Conservation (phyloP, 2,888 invertebrate genomes). For the Heteromurus nitidus region DNA sequence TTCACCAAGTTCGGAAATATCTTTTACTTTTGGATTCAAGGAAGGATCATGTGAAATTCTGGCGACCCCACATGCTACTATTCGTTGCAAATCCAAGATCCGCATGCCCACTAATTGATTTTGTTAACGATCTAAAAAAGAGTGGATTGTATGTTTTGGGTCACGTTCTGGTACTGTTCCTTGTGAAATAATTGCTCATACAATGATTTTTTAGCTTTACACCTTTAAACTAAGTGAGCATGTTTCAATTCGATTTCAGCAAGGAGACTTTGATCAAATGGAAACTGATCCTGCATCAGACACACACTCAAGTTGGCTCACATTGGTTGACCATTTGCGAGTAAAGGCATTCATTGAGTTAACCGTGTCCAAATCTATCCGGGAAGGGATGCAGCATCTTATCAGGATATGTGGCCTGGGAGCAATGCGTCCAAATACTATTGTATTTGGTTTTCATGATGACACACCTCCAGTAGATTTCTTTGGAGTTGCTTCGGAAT, state of each 20-base stretch:
- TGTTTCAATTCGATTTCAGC: conserved; percentile 61
- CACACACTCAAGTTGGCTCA: conserved; percentile 92
- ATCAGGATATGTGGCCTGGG: conserved; percentile 95
- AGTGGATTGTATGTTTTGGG: conserved; percentile 92
- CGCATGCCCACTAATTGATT: conserved; percentile 93
- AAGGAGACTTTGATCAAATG: conserved; percentile 76
- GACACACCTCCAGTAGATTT: conserved; percentile 85
- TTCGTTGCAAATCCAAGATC: conserved; percentile 94
- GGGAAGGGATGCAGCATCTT: conserved; percentile 94
- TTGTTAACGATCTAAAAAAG: conserved; percentile 98
- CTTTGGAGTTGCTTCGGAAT: conserved; percentile 77
- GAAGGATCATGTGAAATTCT: conserved; percentile 99
- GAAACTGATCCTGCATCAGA: conserved; percentile 83
- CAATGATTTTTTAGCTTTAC: not conserved
- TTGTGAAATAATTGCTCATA: conserved; percentile 76
- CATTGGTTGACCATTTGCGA: conserved; percentile 94
- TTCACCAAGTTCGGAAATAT: conserved; percentile 98
- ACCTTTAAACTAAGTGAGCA: not conserved
- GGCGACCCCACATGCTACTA: conserved; percentile 95
- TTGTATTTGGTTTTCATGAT: conserved; percentile 95
- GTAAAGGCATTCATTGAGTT: conserved; percentile 97
- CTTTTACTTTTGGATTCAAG: conserved; percentile 94
- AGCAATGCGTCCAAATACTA: conserved; percentile 85
- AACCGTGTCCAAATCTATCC: conserved; percentile 88
- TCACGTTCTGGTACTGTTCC: conserved; percentile 84